These are phyloP conservation scores for Actinia tenebrosa DNA, from an alignment of 64 coral and sea anemone genomes.

Conservation along the genomic window DNA sequence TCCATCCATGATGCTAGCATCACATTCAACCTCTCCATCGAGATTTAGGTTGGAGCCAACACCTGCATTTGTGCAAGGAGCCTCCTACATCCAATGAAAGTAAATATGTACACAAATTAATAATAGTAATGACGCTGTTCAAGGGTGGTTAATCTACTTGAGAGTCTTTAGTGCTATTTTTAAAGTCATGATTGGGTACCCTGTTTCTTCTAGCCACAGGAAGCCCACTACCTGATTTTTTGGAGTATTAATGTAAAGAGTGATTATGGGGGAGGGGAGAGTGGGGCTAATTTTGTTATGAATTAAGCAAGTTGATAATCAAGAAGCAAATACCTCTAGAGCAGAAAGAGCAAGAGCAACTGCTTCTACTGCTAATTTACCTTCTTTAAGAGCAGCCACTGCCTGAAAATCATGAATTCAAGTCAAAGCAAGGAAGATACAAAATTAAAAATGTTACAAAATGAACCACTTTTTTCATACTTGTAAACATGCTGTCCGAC, in stretches of 20 bases:
- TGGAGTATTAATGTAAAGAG: no score
- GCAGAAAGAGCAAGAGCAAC: slow-evolving; percentile 31
- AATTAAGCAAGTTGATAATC: no score
- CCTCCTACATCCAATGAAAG: slow-evolving; percentile 38
- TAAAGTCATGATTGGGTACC: background rate
- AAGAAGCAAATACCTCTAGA: slow-evolving; percentile 45
- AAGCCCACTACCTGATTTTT: background rate
- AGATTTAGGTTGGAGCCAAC: slow-evolving; percentile 68
- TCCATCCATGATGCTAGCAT: slow-evolving; percentile 97
- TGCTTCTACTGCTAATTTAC: slow-evolving; percentile 40
- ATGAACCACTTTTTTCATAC: slow-evolving; percentile 2
- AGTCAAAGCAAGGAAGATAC: no score
- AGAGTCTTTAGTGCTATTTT: no score
- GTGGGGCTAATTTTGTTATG: no score
- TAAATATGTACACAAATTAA: background rate
- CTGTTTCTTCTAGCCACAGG: background rate
- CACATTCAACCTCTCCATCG: slow-evolving; percentile 78
- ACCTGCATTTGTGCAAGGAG: slow-evolving; percentile 84
- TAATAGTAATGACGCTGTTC: no score
- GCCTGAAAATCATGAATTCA: slow-evolving; percentile 23
- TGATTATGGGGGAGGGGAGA: no score
- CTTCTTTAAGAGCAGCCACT: slow-evolving; percentile 28
- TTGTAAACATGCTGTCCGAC: slow-evolving; percentile 61
- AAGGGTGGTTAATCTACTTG: no score
- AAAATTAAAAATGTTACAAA: background rate